Conservation (phyloP, 2,113 vertebrate genomes). For the Peromyscus maniculatus region DNA sequence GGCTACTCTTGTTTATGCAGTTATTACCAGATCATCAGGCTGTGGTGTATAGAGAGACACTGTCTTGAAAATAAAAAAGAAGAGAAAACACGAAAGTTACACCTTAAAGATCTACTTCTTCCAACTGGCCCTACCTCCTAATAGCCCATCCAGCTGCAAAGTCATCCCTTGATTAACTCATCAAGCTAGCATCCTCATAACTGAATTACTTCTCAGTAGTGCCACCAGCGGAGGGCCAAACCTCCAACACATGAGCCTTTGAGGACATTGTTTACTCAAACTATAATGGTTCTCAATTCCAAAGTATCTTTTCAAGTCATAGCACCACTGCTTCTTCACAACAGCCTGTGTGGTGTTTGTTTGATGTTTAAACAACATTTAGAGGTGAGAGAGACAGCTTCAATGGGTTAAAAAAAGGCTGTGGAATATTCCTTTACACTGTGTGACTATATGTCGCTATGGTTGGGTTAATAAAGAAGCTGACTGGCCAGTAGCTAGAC, state of each 20-base stretch:
- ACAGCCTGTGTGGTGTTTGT: not conserved
- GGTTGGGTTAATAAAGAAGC: not conserved
- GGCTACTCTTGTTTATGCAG: not conserved
- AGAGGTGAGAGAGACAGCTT: not conserved
- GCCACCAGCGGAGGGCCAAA: not conserved
- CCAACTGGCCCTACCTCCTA: not conserved
- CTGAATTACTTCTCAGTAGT: not conserved
- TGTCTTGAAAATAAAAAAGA: not conserved
- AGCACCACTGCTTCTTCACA: not conserved
- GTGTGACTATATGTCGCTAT: no score
- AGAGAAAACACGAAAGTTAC: not conserved
- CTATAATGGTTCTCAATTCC: not conserved
- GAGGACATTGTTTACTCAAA: not conserved
- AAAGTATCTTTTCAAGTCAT: not conserved
- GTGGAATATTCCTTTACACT: no score
- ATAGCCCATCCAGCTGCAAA: not conserved
- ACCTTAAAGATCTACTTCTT: not conserved
- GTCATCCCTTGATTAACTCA: not conserved
- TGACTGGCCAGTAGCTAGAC: not conserved
- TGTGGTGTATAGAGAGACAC: not conserved
- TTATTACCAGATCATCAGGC: not conserved
- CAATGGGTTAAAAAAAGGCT: not conserved
- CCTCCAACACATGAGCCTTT: not conserved
- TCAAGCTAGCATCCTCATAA: not conserved
- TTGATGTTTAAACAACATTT: not conserved